These are phyloP conservation scores for Triplophysa siluroides DNA, from an alignment of 2,113 vertebrate species.

Conservation along the genomic window DNA sequence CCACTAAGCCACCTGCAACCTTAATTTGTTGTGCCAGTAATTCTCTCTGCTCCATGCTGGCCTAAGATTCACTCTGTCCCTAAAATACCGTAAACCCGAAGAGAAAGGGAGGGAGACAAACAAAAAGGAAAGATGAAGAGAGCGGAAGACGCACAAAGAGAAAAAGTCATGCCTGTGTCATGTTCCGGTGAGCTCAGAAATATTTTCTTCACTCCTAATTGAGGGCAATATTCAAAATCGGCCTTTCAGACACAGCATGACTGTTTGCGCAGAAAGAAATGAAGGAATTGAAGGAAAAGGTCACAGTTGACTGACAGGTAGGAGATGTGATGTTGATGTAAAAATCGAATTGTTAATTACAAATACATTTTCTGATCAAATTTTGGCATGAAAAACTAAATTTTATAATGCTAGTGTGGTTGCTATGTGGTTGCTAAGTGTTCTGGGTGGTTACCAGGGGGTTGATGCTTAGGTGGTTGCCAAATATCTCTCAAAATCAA, in stretches of 20 bases:
- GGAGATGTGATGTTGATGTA: neutral
- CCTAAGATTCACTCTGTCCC: constrained; percentile 31
- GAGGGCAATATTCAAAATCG: neutral
- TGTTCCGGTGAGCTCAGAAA: neutral
- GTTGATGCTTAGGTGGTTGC: too few relatives aligned
- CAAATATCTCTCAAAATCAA: too few relatives aligned
- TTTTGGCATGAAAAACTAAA: too few relatives aligned
- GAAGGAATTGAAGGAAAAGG: neutral
- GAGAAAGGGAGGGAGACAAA: neutral
- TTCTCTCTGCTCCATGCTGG: constrained; percentile 39
- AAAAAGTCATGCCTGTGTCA: neutral
- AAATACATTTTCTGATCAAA: too few relatives aligned
- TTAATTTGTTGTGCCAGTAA: constrained; percentile 55
- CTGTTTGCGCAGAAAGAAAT: constrained; percentile 1
- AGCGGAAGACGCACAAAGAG: neutral
- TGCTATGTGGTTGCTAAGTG: too few relatives aligned
- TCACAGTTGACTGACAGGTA: neutral
- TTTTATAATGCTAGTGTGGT: too few relatives aligned
- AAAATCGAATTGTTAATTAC: too few relatives aligned
- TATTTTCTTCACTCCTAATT: neutral
- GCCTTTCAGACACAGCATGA: constrained; percentile 5
- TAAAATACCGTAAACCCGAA: constrained; percentile 28
- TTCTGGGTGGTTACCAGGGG: too few relatives aligned
- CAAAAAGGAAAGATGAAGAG: neutral
- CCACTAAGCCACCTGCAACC: constrained; percentile 51